These are phyloP conservation scores for Potamarius usumacintae DNA, from an alignment of 2,113 vertebrate genomes.

Conservation along the genomic window DNA sequence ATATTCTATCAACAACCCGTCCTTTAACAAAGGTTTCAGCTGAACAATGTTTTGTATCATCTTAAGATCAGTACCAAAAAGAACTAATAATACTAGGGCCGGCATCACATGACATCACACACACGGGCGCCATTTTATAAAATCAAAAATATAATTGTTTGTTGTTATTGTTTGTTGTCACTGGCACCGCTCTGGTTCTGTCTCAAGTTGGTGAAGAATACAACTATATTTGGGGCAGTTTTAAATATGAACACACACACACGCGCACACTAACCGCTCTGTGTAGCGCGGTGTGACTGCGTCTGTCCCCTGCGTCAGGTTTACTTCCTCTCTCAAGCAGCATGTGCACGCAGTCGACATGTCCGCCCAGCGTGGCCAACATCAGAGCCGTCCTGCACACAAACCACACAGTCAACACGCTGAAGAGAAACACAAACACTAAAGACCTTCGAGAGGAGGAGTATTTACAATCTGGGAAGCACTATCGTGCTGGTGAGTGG, in stretches of 20 bases:
- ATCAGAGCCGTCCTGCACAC: conserved; percentile 85
- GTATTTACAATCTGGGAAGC: background rate
- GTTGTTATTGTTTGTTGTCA: background rate
- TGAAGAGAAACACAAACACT: background rate
- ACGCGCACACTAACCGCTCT: conserved; percentile 78
- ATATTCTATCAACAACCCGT: background rate
- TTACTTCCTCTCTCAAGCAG: conserved; percentile 91
- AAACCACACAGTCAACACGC: background rate
- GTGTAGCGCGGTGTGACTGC: conserved; percentile 88
- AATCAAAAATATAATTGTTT: background rate
- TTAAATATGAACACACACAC: background rate
- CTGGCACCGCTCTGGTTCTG: background rate
- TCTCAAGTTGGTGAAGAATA: background rate
- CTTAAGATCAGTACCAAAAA: background rate
- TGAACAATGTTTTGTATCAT: background rate
- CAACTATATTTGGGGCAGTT: background rate
- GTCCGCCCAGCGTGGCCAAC: conserved; percentile 87
- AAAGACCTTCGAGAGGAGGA: background rate
- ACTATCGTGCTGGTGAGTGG: background rate
- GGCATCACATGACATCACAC: background rate
- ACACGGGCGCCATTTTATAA: background rate
- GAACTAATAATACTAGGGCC: background rate
- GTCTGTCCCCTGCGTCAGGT: conserved; percentile 84
- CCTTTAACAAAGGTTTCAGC: background rate
- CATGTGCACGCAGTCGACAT: conserved; percentile 90